Conservation (phyloP, 1,140 invertebrate species). For the Agrypnia vestita region DNA sequence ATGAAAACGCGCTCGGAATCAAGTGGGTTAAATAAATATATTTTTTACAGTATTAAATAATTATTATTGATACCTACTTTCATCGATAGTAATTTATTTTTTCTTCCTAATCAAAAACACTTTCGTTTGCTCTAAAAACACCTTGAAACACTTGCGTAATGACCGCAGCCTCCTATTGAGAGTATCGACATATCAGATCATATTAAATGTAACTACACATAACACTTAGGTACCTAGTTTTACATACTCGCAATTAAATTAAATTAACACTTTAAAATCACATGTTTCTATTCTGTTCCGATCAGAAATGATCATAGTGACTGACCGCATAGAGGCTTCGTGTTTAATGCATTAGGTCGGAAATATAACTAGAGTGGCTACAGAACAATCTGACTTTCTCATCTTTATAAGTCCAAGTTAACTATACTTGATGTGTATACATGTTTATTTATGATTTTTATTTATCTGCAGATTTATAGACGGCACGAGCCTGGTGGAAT, state of each 20-base stretch:
- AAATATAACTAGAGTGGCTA: constrained; percentile 2
- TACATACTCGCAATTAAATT: constrained; percentile 47
- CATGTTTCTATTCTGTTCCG: constrained; percentile 41
- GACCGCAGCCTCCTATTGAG: constrained; percentile 27
- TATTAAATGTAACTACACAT: constrained; percentile 26
- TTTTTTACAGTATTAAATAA: no score
- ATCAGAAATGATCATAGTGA: constrained; percentile 33
- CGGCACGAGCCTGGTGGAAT: no score
- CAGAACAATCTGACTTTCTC: neutral
- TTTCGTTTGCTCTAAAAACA: constrained; percentile 14
- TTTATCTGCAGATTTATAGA: no score
- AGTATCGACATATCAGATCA: neutral
- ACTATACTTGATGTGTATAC: no score
- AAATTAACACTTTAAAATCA: constrained; percentile 51
- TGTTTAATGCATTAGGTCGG: constrained; percentile 21
- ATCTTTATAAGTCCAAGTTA: neutral
- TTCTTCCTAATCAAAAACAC: neutral
- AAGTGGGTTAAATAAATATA: no score
- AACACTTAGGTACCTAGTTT: constrained; percentile 16
- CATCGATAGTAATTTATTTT: no score
- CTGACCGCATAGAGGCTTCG: constrained; percentile 39
- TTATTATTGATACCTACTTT: no score
- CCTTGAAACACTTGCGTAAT: neutral
- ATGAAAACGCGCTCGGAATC: no score
- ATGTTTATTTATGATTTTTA: no score